phyloP scores from a whole-genome alignment of 2,888 invertebrate genomes.

The Drosophila austrosaltans region DNA sequence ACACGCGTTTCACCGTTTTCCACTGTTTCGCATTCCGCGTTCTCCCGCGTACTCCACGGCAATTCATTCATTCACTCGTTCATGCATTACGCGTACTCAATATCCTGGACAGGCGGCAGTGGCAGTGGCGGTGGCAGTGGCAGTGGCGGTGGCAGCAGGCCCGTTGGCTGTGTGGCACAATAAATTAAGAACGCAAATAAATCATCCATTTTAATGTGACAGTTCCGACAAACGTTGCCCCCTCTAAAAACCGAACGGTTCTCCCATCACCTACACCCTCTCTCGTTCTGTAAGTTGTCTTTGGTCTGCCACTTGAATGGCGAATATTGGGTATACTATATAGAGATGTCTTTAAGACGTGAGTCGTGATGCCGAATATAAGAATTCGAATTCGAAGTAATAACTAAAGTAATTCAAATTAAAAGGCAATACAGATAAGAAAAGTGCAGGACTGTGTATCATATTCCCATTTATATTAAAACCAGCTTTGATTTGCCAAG shows the following conservation, averaged over 20 bases:
- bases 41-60: not conserved
- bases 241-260: constrained; percentile 25
- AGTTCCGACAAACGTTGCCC: constrained; percentile 75
- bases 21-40: constrained; percentile 19
- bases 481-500: too few species aligned
- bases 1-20: constrained; percentile 17
- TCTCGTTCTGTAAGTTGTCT: constrained; percentile 14
- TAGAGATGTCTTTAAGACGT: constrained; percentile 28
- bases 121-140: not conserved
- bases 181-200: constrained; percentile 80
- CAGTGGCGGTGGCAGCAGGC: constrained; percentile 30
- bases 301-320: constrained; percentile 32
- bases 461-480: too few species aligned
- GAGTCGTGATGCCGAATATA: not conserved
- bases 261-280: not conserved
- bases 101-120: constrained; percentile 54
- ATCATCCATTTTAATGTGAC: constrained; percentile 81
- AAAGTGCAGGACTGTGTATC: too few species aligned
- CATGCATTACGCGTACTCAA: constrained; percentile 78
- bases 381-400: not conserved
- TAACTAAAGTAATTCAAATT: too few species aligned
- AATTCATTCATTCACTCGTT: constrained; percentile 42
- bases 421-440: too few species aligned
- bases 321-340: not conserved
- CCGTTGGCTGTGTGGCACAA: constrained; percentile 64